phyloP scores from a whole-genome alignment of 2,888 invertebrate species.

The Pasiphila rectangulata region DNA sequence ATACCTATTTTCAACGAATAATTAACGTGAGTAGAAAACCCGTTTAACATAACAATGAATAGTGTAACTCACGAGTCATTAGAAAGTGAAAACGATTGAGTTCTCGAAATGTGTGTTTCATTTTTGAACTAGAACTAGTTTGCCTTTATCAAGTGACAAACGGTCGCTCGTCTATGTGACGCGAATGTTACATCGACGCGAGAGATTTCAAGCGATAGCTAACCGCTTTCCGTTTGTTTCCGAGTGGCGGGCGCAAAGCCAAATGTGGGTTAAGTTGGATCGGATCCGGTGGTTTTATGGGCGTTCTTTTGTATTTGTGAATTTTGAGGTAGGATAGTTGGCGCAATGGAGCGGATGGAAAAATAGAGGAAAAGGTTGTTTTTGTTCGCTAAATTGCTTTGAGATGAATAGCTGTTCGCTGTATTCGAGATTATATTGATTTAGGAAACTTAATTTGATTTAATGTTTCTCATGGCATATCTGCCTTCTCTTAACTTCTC shows the following conservation, averaged over 20 bases:
- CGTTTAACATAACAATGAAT: too few relatives aligned
- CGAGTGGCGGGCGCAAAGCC: slow-evolving; percentile 23
- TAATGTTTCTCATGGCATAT: too few relatives aligned
- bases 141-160: slow-evolving; percentile 4
- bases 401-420: too few relatives aligned
- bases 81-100: too few relatives aligned
- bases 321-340: background rate
- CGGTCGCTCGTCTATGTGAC: background rate
- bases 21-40: too few relatives aligned
- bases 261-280: slow-evolving; percentile 24
- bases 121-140: slow-evolving; percentile 2
- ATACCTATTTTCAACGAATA: too few relatives aligned
- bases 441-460: too few relatives aligned
- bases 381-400: too few relatives aligned
- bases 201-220: slow-evolving; percentile 22
- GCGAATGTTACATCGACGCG: slow-evolving; percentile 2
- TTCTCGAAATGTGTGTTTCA: background rate
- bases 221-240: slow-evolving; percentile 23
- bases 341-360: background rate
- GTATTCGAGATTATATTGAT: too few relatives aligned
- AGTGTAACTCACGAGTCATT: too few relatives aligned
- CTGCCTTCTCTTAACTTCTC: too few relatives aligned
- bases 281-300: slow-evolving; percentile 10
- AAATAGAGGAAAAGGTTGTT: too few relatives aligned
- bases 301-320: slow-evolving; percentile 14